Conservation (phyloP, 2,113 vertebrate species). For the Passer montanus region DNA sequence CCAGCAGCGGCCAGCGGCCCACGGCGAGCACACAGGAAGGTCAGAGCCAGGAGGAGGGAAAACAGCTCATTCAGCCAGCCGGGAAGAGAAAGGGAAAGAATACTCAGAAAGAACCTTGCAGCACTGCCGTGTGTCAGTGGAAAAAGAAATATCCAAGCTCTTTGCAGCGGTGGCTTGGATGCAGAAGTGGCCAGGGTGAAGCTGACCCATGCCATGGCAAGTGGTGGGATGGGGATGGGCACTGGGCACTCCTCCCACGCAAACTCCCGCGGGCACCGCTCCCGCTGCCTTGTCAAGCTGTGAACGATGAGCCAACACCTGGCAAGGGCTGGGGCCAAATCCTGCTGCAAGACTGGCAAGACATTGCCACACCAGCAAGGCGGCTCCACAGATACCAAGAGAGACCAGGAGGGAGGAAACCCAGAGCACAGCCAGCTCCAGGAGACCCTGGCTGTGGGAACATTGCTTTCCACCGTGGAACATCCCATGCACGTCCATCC, state of each 20-base stretch:
- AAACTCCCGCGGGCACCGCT: neutral
- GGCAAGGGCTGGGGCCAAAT: conserved; percentile 21
- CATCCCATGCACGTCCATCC: rapidly evolving
- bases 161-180: neutral
- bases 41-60: conserved; percentile 17
- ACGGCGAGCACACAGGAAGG: neutral
- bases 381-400: neutral
- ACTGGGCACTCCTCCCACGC: neutral
- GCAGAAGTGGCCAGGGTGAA: rapidly evolving
- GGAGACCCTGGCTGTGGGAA: neutral
- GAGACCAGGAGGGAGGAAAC: neutral
- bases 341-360: neutral
- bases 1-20: neutral
- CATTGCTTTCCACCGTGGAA: neutral
- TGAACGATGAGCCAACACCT: neutral
- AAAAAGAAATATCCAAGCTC: neutral
- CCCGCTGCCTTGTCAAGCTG: neutral
- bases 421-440: neutral
- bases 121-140: neutral
- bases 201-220: rapidly evolving
- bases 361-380: conserved; percentile 40
- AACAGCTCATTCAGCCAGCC: neutral
- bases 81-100: conserved; percentile 48
- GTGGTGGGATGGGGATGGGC: neutral
- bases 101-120: conserved; percentile 47